These are phyloP conservation scores for Metallyticus violacea DNA, from an alignment of 2,888 invertebrate species.

Conservation along the genomic window DNA sequence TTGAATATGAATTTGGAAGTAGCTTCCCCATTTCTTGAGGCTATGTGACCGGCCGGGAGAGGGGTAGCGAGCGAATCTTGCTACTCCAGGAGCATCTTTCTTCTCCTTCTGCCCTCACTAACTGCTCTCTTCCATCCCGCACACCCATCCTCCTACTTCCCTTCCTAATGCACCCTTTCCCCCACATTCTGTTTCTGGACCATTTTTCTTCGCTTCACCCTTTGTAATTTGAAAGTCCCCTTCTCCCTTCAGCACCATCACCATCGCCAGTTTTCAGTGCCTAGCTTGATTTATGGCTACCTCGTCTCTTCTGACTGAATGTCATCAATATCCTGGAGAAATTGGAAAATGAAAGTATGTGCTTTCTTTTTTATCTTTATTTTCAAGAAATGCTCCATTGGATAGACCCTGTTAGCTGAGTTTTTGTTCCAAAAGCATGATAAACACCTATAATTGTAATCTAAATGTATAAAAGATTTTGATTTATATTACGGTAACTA, in stretches of 20 bases:
- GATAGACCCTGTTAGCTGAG: background rate
- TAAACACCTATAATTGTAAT: too few relatives aligned
- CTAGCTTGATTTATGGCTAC: slow-evolving; percentile 16
- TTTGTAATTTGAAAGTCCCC: slow-evolving; percentile 28
- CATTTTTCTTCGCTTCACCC: slow-evolving; percentile 28
- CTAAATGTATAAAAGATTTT: too few relatives aligned
- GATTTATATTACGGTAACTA: too few relatives aligned
- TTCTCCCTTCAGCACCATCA: background rate
- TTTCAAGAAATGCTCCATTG: background rate
- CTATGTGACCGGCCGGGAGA: background rate
- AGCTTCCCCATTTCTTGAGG: slow-evolving; percentile 8
- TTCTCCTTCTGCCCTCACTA: too few relatives aligned
- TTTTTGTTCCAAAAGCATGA: background rate
- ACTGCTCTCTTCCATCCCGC: background rate
- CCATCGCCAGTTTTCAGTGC: slow-evolving; percentile 9
- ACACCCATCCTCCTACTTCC: background rate
- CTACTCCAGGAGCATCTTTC: background rate
- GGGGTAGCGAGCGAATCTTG: background rate
- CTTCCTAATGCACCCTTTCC: slow-evolving; percentile 14
- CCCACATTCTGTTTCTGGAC: slow-evolving; percentile 24
- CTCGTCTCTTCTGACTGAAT: slow-evolving; percentile 10
- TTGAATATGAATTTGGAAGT: slow-evolving; percentile 19
- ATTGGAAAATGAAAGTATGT: slow-evolving; percentile 15
- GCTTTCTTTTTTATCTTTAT: background rate
- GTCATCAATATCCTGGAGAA: slow-evolving; percentile 17